Evolutionary conservation across 2,113 vertebrate genomes (phyloP).

Genomic region (Muntiacus reevesi): DNA sequence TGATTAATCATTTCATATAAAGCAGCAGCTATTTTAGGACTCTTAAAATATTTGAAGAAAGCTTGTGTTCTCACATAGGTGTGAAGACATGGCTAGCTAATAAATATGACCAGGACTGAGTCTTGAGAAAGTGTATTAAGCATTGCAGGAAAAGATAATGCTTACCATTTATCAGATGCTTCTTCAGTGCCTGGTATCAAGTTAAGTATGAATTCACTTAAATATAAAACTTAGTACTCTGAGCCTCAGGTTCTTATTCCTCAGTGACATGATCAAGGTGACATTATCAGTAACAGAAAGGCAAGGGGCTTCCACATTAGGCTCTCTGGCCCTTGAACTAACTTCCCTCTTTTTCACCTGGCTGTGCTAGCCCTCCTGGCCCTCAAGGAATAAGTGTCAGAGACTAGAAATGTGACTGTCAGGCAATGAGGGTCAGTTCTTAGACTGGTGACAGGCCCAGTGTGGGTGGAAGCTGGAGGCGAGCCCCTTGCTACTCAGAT

Average conservation of each 20-base stretch:
- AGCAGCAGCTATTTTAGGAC: neutral
- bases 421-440: neutral
- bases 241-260: neutral
- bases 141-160: neutral
- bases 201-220: neutral
- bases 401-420: neutral
- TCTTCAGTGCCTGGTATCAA: neutral
- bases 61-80: neutral
- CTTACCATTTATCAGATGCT: neutral
- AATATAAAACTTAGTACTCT: neutral
- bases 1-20: neutral
- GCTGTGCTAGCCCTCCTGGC: neutral
- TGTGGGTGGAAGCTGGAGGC: neutral
- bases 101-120: neutral
- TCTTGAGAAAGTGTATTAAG: neutral
- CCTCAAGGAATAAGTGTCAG: neutral
- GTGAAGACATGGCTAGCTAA: neutral
- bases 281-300: neutral
- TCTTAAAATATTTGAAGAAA: constrained; percentile 12
- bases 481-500: neutral
- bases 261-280: neutral
- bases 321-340: neutral
- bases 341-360: neutral
- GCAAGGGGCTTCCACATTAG: neutral
- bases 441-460: neutral